phyloP scores from a whole-genome alignment of 2,888 invertebrate species.

The Idaea dimidiata region DNA sequence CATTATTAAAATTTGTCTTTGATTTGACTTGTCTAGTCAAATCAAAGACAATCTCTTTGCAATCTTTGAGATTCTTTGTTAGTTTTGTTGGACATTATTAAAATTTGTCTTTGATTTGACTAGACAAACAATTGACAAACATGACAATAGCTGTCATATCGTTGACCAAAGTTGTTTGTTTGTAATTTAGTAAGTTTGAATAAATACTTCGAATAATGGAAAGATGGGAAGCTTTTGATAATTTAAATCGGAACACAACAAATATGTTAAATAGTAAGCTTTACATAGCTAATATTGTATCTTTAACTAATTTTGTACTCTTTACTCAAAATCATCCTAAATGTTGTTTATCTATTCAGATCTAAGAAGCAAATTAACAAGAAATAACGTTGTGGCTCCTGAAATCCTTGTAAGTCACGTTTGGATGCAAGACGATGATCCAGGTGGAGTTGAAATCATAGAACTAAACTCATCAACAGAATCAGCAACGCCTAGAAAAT shows the following conservation, averaged over 20 bases:
- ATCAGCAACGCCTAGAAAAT: slow-evolving; percentile 31
- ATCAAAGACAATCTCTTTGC: too few relatives aligned
- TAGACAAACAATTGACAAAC: too few relatives aligned
- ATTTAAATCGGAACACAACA: slow-evolving; percentile 36
- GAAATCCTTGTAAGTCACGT: slow-evolving; percentile 40
- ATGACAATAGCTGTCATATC: not conserved
- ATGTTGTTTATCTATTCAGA: slow-evolving; percentile 34
- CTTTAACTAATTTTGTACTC: slow-evolving; percentile 1
- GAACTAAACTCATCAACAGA: slow-evolving; percentile 52
- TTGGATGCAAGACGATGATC: slow-evolving; percentile 42
- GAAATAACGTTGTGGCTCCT: slow-evolving; percentile 32
- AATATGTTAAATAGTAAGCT: slow-evolving; percentile 32
- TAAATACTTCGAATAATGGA: slow-evolving; percentile 28
- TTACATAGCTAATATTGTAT: slow-evolving; percentile 2
- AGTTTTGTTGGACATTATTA: too few relatives aligned
- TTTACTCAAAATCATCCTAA: not conserved
- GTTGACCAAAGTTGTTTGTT: not conserved
- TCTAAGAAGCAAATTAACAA: slow-evolving; percentile 28
- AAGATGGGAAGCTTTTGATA: slow-evolving; percentile 31
- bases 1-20: too few relatives aligned
- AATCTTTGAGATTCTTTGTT: too few relatives aligned
- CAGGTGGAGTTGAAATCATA: slow-evolving; percentile 49
- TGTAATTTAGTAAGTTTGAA: not conserved
- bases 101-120: too few relatives aligned
- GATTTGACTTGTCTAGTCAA: too few relatives aligned